Evolutionary conservation across 1,140 invertebrate genomes (phyloP).

Genomic region (Bombyx mandarina): DNA sequence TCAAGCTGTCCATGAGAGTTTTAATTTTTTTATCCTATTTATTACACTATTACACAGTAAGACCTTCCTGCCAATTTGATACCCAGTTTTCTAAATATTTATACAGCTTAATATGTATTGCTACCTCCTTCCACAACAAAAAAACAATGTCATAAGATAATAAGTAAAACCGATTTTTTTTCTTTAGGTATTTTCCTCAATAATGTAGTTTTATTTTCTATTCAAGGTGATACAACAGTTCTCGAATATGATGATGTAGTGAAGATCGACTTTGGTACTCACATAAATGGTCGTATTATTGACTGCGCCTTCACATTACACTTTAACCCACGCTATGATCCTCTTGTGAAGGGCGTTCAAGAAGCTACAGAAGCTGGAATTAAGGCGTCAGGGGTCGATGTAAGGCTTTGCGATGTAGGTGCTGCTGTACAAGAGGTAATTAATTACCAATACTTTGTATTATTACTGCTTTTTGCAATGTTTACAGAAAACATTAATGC

Average conservation of each 20-base stretch:
- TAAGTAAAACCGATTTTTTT: too few relatives aligned
- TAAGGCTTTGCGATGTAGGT: conserved; percentile 96
- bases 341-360: conserved; percentile 93
- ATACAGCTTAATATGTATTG: too few relatives aligned
- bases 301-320: conserved; percentile 98
- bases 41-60: too few relatives aligned
- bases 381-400: conserved; percentile 95
- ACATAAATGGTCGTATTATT: conserved; percentile 98
- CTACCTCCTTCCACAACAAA: too few relatives aligned
- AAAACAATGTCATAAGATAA: too few relatives aligned
- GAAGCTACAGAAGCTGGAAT: conserved; percentile 99
- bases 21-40: too few relatives aligned
- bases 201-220: neutral
- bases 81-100: too few relatives aligned
- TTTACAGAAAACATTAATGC: too few relatives aligned
- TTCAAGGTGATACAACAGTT: conserved; percentile 88
- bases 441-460: conserved; percentile 10
- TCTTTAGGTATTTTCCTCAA: neutral
- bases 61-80: too few relatives aligned
- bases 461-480: neutral
- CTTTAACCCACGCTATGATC: conserved; percentile 98
- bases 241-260: conserved; percentile 97
- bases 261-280: conserved; percentile 99
- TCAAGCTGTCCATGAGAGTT: too few relatives aligned
- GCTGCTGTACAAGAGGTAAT: conserved; percentile 92